These are phyloP conservation scores for Cephonodes hylas DNA, from an alignment of 2,888 invertebrate species.

Conservation along the genomic window DNA sequence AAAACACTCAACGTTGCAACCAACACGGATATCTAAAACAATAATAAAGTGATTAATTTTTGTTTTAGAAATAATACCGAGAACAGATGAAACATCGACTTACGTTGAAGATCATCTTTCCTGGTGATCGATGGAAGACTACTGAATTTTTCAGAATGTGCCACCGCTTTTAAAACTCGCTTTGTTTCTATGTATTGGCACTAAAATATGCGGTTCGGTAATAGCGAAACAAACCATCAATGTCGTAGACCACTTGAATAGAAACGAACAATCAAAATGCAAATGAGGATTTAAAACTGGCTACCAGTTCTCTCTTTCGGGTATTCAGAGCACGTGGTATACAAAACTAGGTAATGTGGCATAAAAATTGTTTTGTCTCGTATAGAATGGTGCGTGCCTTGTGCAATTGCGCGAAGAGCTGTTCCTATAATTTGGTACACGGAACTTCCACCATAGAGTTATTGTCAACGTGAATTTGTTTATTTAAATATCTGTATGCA, in stretches of 20 bases:
- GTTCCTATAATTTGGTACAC: slow-evolving; percentile 15
- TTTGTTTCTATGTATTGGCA: slow-evolving; percentile 50
- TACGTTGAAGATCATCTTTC: slow-evolving; percentile 73
- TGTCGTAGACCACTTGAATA: slow-evolving; percentile 73
- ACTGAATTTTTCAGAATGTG: slow-evolving; percentile 69
- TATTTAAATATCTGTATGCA: neutral
- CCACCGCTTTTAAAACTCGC: slow-evolving; percentile 66
- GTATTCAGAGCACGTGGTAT: slow-evolving; percentile 66
- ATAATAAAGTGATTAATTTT: slow-evolving; percentile 15
- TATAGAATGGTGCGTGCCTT: slow-evolving; percentile 47
- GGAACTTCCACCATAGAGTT: neutral
- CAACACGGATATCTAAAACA: slow-evolving; percentile 48
- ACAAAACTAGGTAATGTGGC: slow-evolving; percentile 58
- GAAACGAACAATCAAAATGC: slow-evolving; percentile 73
- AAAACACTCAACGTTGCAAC: slow-evolving; percentile 39
- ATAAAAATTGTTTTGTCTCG: slow-evolving; percentile 58
- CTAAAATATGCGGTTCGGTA: slow-evolving; percentile 73
- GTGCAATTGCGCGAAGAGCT: slow-evolving; percentile 50
- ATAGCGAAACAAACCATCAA: slow-evolving; percentile 79
- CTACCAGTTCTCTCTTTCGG: slow-evolving; percentile 48
- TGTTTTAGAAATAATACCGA: neutral
- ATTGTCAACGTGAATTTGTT: neutral
- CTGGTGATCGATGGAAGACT: slow-evolving; percentile 63
- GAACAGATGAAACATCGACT: slow-evolving; percentile 36
- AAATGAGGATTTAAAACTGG: slow-evolving; percentile 69